Conservation (phyloP, 2,113 vertebrate genomes). For the Vicugna pacos region DNA sequence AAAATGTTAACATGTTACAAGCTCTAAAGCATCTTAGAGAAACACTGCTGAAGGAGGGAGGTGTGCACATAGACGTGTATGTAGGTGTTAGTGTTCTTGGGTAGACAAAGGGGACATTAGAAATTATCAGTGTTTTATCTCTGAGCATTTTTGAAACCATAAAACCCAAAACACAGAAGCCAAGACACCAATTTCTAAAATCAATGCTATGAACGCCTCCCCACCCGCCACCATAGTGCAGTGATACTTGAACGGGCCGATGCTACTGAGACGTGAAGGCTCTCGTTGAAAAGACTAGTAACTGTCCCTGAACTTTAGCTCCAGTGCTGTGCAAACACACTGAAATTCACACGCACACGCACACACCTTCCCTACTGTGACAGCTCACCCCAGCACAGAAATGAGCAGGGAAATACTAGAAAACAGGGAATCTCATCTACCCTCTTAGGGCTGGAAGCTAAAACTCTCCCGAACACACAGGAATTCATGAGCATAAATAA, state of each 20-base stretch:
- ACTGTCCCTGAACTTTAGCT: background rate
- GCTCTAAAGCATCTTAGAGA: background rate
- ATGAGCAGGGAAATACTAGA: background rate
- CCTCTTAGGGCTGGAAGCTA: background rate
- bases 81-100: background rate
- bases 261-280: background rate
- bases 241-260: background rate
- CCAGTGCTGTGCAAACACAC: background rate
- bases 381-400: background rate
- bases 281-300: background rate
- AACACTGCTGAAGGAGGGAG: background rate
- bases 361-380: background rate
- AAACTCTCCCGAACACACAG: background rate
- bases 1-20: background rate
- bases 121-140: background rate
- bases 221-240: rapidly evolving
- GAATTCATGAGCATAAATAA: background rate
- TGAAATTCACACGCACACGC: background rate
- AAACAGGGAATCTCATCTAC: background rate
- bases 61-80: rapidly evolving
- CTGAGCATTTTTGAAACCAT: background rate
- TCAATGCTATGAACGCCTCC: background rate
- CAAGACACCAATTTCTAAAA: background rate
- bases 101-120: background rate
- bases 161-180: background rate